phyloP scores from a whole-genome alignment of 2,888 invertebrate species.

The Tenthredo mesomela region DNA sequence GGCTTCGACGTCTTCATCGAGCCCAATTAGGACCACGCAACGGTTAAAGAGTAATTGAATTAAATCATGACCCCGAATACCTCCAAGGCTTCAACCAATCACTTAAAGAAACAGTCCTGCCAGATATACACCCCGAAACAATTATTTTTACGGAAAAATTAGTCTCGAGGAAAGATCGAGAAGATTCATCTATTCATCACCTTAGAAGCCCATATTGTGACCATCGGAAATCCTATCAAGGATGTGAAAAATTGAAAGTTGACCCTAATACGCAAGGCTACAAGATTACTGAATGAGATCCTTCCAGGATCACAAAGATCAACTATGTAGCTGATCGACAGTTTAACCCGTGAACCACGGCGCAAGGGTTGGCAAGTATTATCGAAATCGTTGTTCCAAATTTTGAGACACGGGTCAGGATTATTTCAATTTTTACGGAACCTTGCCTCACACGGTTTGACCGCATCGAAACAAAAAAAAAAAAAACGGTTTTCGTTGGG shows the following conservation, averaged over 20 bases:
- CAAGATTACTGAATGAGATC: slow-evolving; percentile 75
- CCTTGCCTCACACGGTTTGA: not conserved
- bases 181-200: not conserved
- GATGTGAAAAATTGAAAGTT: slow-evolving; percentile 34
- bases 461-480: not conserved
- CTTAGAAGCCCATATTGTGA: not conserved
- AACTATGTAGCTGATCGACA: not conserved
- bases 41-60: slow-evolving; percentile 32
- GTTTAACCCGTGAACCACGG: not conserved
- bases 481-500: not conserved
- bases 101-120: not conserved
- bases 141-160: not conserved
- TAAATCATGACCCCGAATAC: not conserved
- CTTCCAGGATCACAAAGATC: not conserved
- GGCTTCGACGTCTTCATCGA: slow-evolving; percentile 48
- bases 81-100: slow-evolving; percentile 38
- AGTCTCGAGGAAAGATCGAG: not conserved
- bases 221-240: too few relatives aligned
- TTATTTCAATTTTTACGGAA: not conserved
- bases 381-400: not conserved
- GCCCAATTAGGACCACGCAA: slow-evolving; percentile 40
- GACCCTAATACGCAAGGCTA: slow-evolving; percentile 76
- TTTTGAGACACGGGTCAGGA: not conserved
- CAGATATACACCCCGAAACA: not conserved
- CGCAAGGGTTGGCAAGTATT: not conserved